Conservation (phyloP, 2,113 vertebrate genomes). For the Otis tarda region DNA sequence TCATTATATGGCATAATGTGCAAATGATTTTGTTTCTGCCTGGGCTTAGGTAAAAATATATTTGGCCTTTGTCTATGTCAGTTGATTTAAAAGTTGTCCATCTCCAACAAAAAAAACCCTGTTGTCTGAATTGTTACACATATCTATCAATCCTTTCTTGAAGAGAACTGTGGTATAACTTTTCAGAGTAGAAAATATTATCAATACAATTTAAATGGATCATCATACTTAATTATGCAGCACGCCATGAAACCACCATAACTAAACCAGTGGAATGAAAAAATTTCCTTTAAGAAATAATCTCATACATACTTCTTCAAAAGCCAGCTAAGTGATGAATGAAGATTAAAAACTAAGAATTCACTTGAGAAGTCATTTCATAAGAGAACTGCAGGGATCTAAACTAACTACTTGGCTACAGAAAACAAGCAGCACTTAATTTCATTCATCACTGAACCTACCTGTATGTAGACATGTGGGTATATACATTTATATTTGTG, state of each 20-base stretch:
- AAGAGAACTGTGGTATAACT: neutral
- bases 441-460: neutral
- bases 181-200: neutral
- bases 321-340: neutral
- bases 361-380: neutral
- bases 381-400: neutral
- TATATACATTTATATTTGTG: neutral
- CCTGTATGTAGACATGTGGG: neutral
- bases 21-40: neutral
- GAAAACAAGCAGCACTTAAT: neutral
- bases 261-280: neutral
- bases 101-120: neutral
- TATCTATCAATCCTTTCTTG: neutral
- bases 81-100: neutral
- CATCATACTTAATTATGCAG: neutral
- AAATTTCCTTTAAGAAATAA: neutral
- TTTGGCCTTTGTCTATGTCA: neutral
- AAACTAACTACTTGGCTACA: neutral
- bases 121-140: neutral
- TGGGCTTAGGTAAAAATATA: neutral
- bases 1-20: neutral
- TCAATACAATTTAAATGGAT: neutral
- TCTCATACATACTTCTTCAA: neutral
- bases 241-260: rapidly evolving
- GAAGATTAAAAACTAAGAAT: neutral